Evolutionary conservation across 2,797 vertebrate genomes (phyloP), one percentile per base, ranked within the genome.

Genomic region (Morelia viridis): DNA sequence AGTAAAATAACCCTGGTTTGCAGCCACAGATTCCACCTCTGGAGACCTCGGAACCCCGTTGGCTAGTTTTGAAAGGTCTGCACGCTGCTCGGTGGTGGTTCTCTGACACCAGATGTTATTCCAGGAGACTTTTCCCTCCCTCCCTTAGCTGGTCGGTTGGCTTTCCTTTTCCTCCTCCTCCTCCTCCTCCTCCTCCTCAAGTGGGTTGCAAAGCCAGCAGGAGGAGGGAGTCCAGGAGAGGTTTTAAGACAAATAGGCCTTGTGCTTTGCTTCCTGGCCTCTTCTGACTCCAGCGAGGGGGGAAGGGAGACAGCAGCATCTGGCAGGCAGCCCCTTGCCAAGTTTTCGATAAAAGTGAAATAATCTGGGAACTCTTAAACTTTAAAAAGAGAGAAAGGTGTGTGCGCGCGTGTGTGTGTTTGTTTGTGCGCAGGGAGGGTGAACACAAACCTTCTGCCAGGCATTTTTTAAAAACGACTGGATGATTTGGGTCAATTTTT

Each of bases 101-200:
- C 58, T 19, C 13, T 6, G 58, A 19, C 7, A 31, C 6, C 41
- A 88, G 94, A 92, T 26, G n/a, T 17, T 12, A 0, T 0, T 88
- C 76, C 90, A 22, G 92, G 61, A 85, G 94, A 95, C 46, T 95
- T 96, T 96, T 94, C 65, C 93, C 92, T 94, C 93, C 61, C 64
- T 95, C 96, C 96, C 94, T 92, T 94, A 93, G 93, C 83, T 64
- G 61, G 5, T 94, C 89, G 65, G 10, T 89, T 15, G 31, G 15
- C 61, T 87, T 80, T 91, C 62, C 28, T 93, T 91, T 2, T 24
- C n/a, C 62, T 80, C 62, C 56, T 62, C 89, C 84, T 91, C n/a
- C 35, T 35, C 35, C 35, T 35, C 35, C 35, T 35, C 22, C 86
- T 62, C 80, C 41, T 71, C 46, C 5, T 80, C 91, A 89, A 93